phyloP scores from a whole-genome alignment of 2,113 vertebrate species.

The Martes martes region DNA sequence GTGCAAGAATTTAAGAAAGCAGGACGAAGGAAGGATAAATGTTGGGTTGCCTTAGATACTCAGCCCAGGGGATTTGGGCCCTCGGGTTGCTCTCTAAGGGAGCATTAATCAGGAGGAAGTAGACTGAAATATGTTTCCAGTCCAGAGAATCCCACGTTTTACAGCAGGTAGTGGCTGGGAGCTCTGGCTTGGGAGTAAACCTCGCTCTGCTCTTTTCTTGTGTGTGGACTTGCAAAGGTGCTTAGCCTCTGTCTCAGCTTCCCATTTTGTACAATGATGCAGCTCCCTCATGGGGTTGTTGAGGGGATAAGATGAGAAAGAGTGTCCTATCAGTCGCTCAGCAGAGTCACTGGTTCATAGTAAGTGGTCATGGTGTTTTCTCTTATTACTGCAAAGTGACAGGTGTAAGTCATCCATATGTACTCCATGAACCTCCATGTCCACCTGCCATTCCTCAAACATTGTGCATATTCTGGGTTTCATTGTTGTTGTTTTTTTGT shows the following conservation, averaged over 20 bases:
- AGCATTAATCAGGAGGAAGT: background rate
- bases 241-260: background rate
- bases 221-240: background rate
- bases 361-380: background rate
- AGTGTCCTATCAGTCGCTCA: background rate
- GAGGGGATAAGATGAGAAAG: background rate
- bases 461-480: background rate
- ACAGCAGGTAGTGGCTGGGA: background rate
- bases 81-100: background rate
- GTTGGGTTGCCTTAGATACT: background rate
- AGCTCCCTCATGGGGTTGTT: no score
- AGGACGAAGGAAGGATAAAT: background rate
- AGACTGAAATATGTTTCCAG: background rate
- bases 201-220: background rate
- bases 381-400: background rate
- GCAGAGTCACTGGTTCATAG: background rate
- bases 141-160: background rate
- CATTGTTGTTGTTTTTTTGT: background rate
- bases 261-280: background rate
- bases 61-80: background rate
- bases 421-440: background rate
- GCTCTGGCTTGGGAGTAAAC: background rate
- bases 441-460: background rate
- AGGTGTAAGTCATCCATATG: background rate
- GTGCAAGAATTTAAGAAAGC: background rate